Evolutionary conservation across 2,888 invertebrate genomes (phyloP).

Genomic region (Eilema griseolum): DNA sequence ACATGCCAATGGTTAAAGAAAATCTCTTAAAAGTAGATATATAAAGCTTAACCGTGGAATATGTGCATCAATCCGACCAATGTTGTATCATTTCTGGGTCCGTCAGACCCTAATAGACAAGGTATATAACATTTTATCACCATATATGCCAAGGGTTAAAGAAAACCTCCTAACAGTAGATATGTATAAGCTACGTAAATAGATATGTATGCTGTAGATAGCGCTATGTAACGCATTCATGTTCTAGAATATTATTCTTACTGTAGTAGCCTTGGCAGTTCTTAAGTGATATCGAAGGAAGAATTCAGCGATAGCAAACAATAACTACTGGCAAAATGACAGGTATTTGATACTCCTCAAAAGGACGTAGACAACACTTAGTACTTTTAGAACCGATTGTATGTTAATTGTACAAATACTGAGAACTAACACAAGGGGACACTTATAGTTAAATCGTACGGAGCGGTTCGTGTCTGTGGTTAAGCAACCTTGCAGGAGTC

Average conservation of each 20-base stretch:
- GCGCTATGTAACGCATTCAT: neutral
- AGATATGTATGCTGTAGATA: neutral
- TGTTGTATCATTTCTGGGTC: too few species aligned
- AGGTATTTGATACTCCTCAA: constrained; percentile 8
- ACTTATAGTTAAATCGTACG: constrained; percentile 14
- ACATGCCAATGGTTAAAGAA: too few species aligned
- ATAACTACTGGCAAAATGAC: constrained; percentile 1
- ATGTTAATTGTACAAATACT: constrained; percentile 25
- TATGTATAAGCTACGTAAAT: too few species aligned
- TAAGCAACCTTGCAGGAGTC: constrained; percentile 18
- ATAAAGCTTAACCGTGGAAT: too few species aligned
- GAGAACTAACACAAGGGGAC: constrained; percentile 20
- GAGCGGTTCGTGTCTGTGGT: constrained; percentile 11
- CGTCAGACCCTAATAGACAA: too few species aligned
- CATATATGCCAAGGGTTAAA: too few species aligned
- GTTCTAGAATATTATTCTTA: neutral
- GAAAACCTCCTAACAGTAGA: too few species aligned
- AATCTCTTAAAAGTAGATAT: too few species aligned
- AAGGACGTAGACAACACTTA: constrained; percentile 12
- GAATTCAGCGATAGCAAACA: neutral
- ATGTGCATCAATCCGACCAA: too few species aligned
- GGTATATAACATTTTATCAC: too few species aligned
- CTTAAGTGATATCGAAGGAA: neutral
- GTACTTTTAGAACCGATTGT: constrained; percentile 22
- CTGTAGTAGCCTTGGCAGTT: neutral